Percentiles rank a stretch among this genome's conserved stretches.
These are phyloP conservation scores for Beroe forskalii DNA, from an alignment of 37 sponge, comb jelly and placozoan species.

Conservation along the genomic window DNA sequence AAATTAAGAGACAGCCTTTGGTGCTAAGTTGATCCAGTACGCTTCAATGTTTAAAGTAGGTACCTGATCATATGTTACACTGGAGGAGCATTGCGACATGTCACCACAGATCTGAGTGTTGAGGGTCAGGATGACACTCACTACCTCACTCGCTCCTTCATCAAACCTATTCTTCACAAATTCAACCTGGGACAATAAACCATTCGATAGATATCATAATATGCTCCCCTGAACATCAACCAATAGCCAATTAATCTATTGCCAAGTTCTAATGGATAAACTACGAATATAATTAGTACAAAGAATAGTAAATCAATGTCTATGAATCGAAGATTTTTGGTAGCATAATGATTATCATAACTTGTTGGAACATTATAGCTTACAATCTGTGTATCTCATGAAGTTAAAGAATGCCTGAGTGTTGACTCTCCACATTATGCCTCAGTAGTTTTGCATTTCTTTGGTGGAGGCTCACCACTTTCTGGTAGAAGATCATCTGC, in stretches of 20 bases:
- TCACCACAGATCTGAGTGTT: slow-evolving; percentile 36
- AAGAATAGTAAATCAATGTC: too few relatives aligned
- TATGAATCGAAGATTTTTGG: too few relatives aligned
- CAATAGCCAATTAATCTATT: too few relatives aligned
- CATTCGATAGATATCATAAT: too few relatives aligned
- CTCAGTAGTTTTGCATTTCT: not conserved
- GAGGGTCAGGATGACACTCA: slow-evolving; percentile 1
- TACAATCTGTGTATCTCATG: slow-evolving; percentile 35
- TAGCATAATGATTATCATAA: too few relatives aligned
- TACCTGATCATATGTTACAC: slow-evolving; percentile 50
- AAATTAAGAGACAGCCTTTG: too few relatives aligned
- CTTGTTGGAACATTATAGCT: too few relatives aligned
- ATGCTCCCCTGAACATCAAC: too few relatives aligned
- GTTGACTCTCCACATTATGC: slow-evolving; percentile 35
- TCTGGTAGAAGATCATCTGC: slow-evolving; percentile 1
- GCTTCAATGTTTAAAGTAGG: too few relatives aligned
- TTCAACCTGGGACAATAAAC: slow-evolving; percentile 8
- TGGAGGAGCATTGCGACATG: slow-evolving; percentile 54
- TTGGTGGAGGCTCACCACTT: slow-evolving; percentile 34
- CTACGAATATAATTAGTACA: too few relatives aligned
- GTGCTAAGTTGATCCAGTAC: too few relatives aligned
- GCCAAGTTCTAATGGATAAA: too few relatives aligned
- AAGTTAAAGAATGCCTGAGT: slow-evolving; percentile 23
- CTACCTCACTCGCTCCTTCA: slow-evolving; percentile 60
- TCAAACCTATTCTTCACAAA: slow-evolving; percentile 60